Percentiles rank a stretch among this genome's conserved stretches.
phyloP scores from a whole-genome alignment of 2,797 vertebrate species.

The Coreius guichenoti region DNA sequence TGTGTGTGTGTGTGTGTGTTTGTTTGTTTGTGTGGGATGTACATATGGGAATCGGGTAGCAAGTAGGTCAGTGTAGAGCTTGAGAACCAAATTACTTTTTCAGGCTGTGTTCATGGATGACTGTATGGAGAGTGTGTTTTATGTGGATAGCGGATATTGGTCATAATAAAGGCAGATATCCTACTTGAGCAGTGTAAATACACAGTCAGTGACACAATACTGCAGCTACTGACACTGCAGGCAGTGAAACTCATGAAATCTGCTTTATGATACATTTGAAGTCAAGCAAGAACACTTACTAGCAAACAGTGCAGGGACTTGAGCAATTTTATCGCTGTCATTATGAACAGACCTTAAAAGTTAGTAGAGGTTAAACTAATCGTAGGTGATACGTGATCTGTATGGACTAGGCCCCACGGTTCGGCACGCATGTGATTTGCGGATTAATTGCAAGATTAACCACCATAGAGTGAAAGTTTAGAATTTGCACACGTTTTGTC shows the following conservation, averaged over 20 bases:
- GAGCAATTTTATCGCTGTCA: neutral
- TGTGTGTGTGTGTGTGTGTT: constrained; percentile 7
- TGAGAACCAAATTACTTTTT: constrained; percentile 15
- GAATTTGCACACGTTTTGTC: too few relatives aligned
- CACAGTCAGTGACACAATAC: neutral
- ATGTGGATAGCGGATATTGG: neutral
- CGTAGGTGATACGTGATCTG: too few relatives aligned
- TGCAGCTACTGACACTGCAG: neutral
- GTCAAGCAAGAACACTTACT: neutral
- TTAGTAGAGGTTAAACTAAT: too few relatives aligned
- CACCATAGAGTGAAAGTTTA: too few relatives aligned
- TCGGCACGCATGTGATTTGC: too few relatives aligned
- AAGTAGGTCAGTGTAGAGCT: constrained; percentile 24
- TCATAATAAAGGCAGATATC: neutral
- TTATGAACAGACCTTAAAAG: neutral
- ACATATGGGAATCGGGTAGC: constrained; percentile 26
- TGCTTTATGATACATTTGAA: neutral
- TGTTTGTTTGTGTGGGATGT: constrained; percentile 62
- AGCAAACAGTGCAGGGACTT: neutral
- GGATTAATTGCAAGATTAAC: too few relatives aligned
- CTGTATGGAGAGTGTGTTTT: neutral
- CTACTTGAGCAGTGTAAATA: neutral
- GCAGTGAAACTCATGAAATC: neutral
- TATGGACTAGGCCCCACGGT: too few relatives aligned
- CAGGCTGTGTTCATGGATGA: neutral